A percentile compares a stretch with the other conserved stretches of the same genome.
phyloP scores from a whole-genome alignment of 2,888 invertebrate genomes.

The Dicycla oo region DNA sequence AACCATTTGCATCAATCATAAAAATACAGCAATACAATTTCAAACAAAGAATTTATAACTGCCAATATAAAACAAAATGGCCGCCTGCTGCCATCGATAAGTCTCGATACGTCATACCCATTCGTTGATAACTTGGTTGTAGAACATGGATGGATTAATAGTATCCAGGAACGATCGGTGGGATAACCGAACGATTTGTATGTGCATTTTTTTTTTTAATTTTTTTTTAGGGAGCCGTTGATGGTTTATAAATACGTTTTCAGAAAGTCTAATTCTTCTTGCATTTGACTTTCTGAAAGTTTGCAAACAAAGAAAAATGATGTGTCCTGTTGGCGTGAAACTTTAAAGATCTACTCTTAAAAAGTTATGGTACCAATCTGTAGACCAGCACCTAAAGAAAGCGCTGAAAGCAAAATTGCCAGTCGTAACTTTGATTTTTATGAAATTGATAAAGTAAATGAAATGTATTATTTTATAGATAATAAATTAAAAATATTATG shows the following conservation, averaged over 20 bases:
- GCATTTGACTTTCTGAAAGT: not conserved
- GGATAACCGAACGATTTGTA: slow-evolving; percentile 14
- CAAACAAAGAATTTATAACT: slow-evolving; percentile 18
- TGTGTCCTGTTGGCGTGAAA: not conserved
- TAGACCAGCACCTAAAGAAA: no score
- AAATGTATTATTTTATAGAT: no score
- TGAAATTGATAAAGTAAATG: no score
- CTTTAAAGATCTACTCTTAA: no score
- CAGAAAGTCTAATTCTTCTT: no score
- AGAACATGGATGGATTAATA: slow-evolving; percentile 58
- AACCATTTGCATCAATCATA: not conserved
- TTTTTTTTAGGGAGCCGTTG: no score
- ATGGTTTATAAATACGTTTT: not conserved
- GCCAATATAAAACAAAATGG: slow-evolving; percentile 9
- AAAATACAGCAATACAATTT: not conserved
- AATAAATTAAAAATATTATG: no score
- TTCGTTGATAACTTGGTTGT: slow-evolving; percentile 40
- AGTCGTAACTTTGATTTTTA: no score
- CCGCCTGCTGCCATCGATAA: slow-evolving; percentile 32
- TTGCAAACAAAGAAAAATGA: not conserved
- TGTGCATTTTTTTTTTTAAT: no score
- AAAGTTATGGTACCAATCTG: not conserved
- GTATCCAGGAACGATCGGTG: slow-evolving; percentile 11
- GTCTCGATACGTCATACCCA: slow-evolving; percentile 37
- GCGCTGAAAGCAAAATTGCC: no score